These are phyloP conservation scores for Lateolabrax maculatus DNA, from an alignment of 2,797 vertebrate genomes.

Conservation along the genomic window DNA sequence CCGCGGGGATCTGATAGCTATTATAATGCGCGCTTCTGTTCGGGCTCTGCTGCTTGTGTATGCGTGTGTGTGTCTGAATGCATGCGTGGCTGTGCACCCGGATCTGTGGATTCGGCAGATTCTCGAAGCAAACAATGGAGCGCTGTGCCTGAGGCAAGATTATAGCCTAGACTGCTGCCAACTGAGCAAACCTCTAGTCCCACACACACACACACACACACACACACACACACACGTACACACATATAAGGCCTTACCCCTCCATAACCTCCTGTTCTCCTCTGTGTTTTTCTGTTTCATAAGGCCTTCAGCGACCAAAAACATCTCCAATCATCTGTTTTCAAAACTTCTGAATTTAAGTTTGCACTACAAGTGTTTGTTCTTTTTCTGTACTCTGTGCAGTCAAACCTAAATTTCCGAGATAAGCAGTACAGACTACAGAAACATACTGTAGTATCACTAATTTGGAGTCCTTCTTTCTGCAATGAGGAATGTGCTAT, in stretches of 20 bases:
- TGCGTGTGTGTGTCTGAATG: conserved; percentile 32
- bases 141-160: conserved; percentile 80
- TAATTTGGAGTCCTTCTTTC: background rate
- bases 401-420: background rate
- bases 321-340: conserved; percentile 22
- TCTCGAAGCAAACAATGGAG: conserved; percentile 81
- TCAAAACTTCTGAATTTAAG: background rate
- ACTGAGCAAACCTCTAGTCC: conserved; percentile 46
- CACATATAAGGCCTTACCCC: conserved; percentile 32
- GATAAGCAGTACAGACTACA: background rate
- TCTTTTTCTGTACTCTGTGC: background rate
- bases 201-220: conserved; percentile 20
- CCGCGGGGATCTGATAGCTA: conserved; percentile 69
- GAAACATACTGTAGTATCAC: background rate
- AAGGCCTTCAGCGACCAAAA: conserved; percentile 22
- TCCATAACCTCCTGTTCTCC: conserved; percentile 54
- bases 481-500: conserved; percentile 22
- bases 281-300: conserved; percentile 48
- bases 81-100: conserved; percentile 44
- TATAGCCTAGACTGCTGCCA: conserved; percentile 70
- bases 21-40: conserved; percentile 85
- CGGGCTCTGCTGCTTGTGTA: conserved; percentile 38
- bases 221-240: conserved; percentile 15
- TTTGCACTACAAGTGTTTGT: background rate
- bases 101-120: conserved; percentile 79